Evolutionary conservation across 2,797 vertebrate species (phyloP), one percentile per base, ranked within the genome.

Genomic region (Taenioides sp.): DNA sequence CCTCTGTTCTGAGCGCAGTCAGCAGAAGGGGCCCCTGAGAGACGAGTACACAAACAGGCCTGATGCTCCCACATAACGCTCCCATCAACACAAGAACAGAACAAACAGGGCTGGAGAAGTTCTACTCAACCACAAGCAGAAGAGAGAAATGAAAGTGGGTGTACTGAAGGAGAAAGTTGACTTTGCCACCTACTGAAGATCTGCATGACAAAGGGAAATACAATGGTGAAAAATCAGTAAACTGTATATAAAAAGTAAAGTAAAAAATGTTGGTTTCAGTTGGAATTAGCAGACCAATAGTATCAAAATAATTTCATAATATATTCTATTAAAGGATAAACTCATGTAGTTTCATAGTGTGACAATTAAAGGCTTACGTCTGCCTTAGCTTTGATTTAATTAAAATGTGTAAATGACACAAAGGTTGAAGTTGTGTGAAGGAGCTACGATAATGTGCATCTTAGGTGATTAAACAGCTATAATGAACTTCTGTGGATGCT

Each of bases 1-100:
- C 77, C 80, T 67, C 85, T 88, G 68, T 81, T 82, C 78, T 83
- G 79, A 87, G 83, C 80, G 75, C 83, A 90, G 82, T 86, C 87
- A 89, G 87, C 82, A 82, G 81, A 84, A 78, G 78, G 77, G 78
- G 75, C 81, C 83, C 80, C 80, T 58, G 75, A 82, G 83, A 25
- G 40, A 37, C 73, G 71, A 72, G 76, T 65, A 73, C 63, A 76
- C 84, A 83, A 84, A 86, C 80, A 78, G 59, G 69, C 74, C 72
- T 74, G 76, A 84, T 81, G 75, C 79, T 80, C 23, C 71, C 75
- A 73, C 74, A 84, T 68, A 70, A 66, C 7, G 10, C 27, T 74
- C 77, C 78, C 67, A 70, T 69, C 65, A 47, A 67, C 66, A 71
- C 64, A 14, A 70, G 40, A 76, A 75, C 10, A 72, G 28, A 76